Evolutionary conservation across 2,113 vertebrate genomes (phyloP).

Genomic region (Ifrita kowaldi): DNA sequence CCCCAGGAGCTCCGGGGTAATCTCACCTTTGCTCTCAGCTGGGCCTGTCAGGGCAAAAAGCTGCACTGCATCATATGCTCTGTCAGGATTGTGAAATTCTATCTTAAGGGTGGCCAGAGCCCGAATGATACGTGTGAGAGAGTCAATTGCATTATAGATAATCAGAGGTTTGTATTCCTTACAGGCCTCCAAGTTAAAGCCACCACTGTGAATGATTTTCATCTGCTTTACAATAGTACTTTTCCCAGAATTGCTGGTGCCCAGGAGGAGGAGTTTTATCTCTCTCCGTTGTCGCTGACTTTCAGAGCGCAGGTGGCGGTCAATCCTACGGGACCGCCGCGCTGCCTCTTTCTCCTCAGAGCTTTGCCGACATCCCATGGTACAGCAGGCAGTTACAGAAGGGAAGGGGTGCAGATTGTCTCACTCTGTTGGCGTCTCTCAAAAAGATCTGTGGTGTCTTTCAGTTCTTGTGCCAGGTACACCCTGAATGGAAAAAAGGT

Average conservation of each 20-base stretch:
- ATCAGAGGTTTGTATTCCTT: conserved; percentile 98
- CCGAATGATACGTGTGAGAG: conserved; percentile 95
- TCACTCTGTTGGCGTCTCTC: background rate
- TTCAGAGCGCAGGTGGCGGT: conserved; percentile 97
- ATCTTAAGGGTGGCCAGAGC: conserved; percentile 94
- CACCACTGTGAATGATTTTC: conserved; percentile 98
- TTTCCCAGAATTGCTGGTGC: conserved; percentile 98
- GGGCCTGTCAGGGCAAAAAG: conserved; percentile 96
- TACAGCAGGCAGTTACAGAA: conserved; percentile 54
- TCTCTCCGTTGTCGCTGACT: conserved; percentile 95
- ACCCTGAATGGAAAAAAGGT: background rate
- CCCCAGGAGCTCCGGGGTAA: conserved; percentile 90
- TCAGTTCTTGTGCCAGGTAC: background rate
- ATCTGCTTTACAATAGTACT: conserved; percentile 99
- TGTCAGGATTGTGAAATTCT: conserved; percentile 95
- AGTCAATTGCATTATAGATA: conserved; percentile 98
- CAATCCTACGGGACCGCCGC: conserved; percentile 93
- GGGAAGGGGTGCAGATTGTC: background rate
- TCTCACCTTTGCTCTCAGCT: conserved; percentile 96
- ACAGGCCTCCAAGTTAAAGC: conserved; percentile 97
- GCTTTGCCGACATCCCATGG: conserved; percentile 99
- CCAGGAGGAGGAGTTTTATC: conserved; percentile 94
- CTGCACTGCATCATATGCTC: conserved; percentile 95
- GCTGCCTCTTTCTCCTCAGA: conserved; percentile 99
- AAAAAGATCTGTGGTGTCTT: background rate